A percentile compares a stretch with the other conserved stretches of the same genome.
phyloP scores from a whole-genome alignment of 2,888 invertebrate species.

The Caenorhabditis sp. region DNA sequence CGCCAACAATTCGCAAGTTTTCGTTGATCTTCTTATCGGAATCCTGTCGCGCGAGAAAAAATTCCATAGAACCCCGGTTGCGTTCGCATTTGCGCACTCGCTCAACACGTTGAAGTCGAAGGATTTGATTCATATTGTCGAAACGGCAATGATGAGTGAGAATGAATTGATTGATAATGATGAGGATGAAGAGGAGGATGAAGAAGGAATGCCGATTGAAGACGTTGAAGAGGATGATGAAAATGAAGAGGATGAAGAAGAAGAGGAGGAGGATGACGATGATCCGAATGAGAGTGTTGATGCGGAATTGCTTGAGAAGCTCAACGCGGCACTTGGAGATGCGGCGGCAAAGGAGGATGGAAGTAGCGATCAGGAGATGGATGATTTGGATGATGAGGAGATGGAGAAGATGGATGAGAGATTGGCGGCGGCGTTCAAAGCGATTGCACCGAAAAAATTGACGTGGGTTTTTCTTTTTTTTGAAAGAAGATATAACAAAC shows the following conservation, averaged over 20 bases:
- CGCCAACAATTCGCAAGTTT: slow-evolving; percentile 36
- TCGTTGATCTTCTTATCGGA: slow-evolving; percentile 52
- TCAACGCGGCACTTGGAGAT: slow-evolving; percentile 52
- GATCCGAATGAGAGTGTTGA: slow-evolving; percentile 40
- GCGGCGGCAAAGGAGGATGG: slow-evolving; percentile 43
- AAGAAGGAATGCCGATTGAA: slow-evolving; percentile 43
- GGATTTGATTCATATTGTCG: slow-evolving; percentile 49
- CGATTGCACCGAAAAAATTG: slow-evolving; percentile 32
- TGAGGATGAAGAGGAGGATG: slow-evolving; percentile 40
- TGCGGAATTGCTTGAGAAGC: slow-evolving; percentile 44
- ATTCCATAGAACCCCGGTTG: slow-evolving; percentile 40
- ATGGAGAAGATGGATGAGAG: slow-evolving; percentile 56
- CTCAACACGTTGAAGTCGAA: slow-evolving; percentile 31
- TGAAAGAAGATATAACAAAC: too few relatives aligned
- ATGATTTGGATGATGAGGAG: slow-evolving; percentile 53
- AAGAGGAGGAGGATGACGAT: slow-evolving; percentile 35
- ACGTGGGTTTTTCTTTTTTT: neutral
- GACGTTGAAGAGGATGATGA: slow-evolving; percentile 18
- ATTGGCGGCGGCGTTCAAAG: slow-evolving; percentile 51
- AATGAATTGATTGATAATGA: slow-evolving; percentile 39
- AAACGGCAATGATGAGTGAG: slow-evolving; percentile 45
- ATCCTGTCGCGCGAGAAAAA: slow-evolving; percentile 45
- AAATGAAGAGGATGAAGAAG: slow-evolving; percentile 20
- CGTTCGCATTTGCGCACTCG: slow-evolving; percentile 42
- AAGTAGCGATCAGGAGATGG: slow-evolving; percentile 34